Evolutionary conservation across 2,113 vertebrate genomes (phyloP), one percentile per base, ranked within the genome.

Genomic region (Shinisaurus crocodilurus): DNA sequence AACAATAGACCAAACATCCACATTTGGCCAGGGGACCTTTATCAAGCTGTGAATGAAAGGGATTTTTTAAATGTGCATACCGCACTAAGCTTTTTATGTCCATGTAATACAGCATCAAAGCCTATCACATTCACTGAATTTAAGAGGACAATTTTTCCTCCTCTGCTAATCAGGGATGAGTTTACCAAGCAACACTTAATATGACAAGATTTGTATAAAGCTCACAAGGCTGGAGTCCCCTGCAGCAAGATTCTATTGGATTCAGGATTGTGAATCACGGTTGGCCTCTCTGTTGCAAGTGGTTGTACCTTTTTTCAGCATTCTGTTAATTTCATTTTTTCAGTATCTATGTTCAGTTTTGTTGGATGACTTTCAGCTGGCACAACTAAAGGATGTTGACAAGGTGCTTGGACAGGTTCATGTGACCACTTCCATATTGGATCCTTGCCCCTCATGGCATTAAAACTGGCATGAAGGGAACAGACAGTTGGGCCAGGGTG

Each of bases 11-110:
- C 67, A 15, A 0, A 0, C 86, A 88, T 95, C 93, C 48, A 43
- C 48, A 82, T 83, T 91, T 93, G 89, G 86, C 90, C 84, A 75
- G 18, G 40, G 92, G 86, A 72, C 76, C 82, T 94, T 93, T 87
- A 92, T 88, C 84, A 90, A 90, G 86, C 90, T 95, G 86, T 76
- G 50, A 87, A 88, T 63, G 76, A 89, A 94, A 94, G 93, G 72
- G 82, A 67, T 43, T 84, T 95, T 93, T 95, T 92, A 90, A 95
- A 94, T 88, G 95, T 92, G 69, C 90, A 79, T 91, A 85, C 92
- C 75, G 88, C 86, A 92, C 88, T 87, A 54, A 89, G 90, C 92
- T 92, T 95, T 96, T 95, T 92, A 92, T 96, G 92, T 57, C 92
- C 43, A 0, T 86, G 69, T 93, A 93, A 92, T 90, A 82, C 63